Base-by-base conservation (phyloP, 2,888 invertebrate species). In the Adineta ricciae region DNA sequence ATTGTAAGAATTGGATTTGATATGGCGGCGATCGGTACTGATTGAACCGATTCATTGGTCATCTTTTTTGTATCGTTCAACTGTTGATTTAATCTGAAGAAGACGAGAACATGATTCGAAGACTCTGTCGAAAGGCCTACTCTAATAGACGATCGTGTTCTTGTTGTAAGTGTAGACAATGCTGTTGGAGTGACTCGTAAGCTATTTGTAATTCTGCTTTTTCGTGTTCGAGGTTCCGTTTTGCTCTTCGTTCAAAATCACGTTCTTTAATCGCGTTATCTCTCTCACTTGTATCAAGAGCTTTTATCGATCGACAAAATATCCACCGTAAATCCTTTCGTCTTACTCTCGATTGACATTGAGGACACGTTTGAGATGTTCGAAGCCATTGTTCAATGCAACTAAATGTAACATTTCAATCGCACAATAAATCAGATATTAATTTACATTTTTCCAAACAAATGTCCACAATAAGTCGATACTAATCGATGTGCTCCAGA, bases 401-500 rank as follows among this genome's bases (percentile, higher is more conserved):
- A 84, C 90, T 90, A 87, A 19, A 86, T 87, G 11, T 50, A 50
- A 50, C 24, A 52, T 52, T 24, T 21, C 21, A 21, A 52, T 21
- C 21, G 24, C 19, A 52, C 24, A 52, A 52, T 21, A 7, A 21
- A 21, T 21, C 4, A 21, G 16, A 21, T 52, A 52, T 52, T 52
- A 21, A 56, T 82, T 56, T 83, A 90, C 89, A 89, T 89, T 85
- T 89, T 88, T 0, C 97, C 97, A 90, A 96, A 97, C 11, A 97
- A 90, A 91, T 97, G 97, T 0, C 97, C 97, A 90, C 97, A 97
- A 88, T 93, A 94, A 14, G 97, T 91, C 0, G 95, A 93, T 24
- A 94, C 94, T 4, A 97, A 91, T 84, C 96, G 92, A 90, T 97
- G 97, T 0, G 93, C 93, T 0, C 96, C 97, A 0, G 94, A 93